phyloP scores from a whole-genome alignment of 2,888 invertebrate species.

The Disparrhopalites patrizii region DNA sequence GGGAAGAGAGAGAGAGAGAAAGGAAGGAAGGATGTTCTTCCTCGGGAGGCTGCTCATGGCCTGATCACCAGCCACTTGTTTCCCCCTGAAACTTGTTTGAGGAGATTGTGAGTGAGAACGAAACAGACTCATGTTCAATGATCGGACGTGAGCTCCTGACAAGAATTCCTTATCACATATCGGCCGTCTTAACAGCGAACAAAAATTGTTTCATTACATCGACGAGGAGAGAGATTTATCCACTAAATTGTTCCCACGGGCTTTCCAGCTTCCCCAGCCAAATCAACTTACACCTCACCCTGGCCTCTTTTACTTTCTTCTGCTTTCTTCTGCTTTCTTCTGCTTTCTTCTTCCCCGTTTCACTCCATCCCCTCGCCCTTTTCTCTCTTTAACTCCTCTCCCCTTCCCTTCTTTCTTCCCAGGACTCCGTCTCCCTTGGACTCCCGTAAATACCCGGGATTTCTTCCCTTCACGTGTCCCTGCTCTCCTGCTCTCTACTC shows the following conservation, averaged over 20 bases:
- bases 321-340: neutral
- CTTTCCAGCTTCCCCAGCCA: constrained; percentile 22
- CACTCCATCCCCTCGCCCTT: constrained; percentile 7
- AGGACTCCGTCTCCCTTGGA: neutral
- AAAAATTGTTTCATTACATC: constrained; percentile 47
- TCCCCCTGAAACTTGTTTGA: neutral
- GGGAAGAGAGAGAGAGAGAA: neutral
- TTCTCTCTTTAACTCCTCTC: neutral
- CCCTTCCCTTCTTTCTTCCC: neutral
- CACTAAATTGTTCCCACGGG: constrained; percentile 45
- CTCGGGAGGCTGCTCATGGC: too few relatives aligned
- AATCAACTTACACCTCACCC: constrained; percentile 24
- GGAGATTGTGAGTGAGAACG: too few relatives aligned
- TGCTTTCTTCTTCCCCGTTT: neutral
- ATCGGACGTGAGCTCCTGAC: constrained; percentile 10
- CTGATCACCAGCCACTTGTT: neutral
- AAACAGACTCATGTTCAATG: neutral
- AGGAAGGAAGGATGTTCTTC: neutral
- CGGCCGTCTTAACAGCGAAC: constrained; percentile 33
- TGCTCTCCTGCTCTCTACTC: neutral
- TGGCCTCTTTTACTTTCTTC: neutral
- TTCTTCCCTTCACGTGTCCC: neutral
- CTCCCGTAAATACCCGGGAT: neutral
- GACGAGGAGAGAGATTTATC: constrained; percentile 27
- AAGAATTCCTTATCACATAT: constrained; percentile 46